A percentile compares a stretch with the other conserved stretches of the same genome.
These are phyloP conservation scores for Diplolepis rosae DNA, from an alignment of 2,888 invertebrate genomes.

Conservation along the genomic window DNA sequence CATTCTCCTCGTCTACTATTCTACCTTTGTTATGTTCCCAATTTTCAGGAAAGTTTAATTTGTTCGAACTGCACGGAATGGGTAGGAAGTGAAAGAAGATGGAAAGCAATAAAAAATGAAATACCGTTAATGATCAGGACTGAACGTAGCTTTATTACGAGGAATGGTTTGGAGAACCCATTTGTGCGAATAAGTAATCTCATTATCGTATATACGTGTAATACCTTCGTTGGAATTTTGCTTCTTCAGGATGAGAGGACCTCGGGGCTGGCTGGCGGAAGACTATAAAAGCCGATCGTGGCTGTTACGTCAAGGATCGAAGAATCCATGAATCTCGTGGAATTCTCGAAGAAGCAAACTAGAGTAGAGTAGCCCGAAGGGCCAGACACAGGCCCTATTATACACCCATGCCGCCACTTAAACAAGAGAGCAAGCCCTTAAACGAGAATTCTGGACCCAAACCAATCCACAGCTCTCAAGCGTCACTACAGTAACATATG, in stretches of 20 bases:
- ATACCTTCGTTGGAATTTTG: constrained; percentile 5
- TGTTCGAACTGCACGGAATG: too few species aligned
- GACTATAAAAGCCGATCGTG: constrained; percentile 37
- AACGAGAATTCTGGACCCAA: constrained; percentile 43
- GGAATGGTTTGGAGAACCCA: background rate
- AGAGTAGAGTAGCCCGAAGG: constrained; percentile 66
- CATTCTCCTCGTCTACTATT: too few species aligned
- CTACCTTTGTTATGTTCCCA: too few species aligned
- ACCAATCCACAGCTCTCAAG: constrained; percentile 41
- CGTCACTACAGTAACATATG: constrained; percentile 34
- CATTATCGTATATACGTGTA: background rate
- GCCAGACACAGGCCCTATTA: constrained; percentile 64
- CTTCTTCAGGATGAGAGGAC: constrained; percentile 10
- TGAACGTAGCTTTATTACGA: constrained; percentile 6
- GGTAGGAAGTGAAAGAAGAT: background rate
- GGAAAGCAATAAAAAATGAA: constrained; percentile 3
- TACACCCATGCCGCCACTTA: constrained; percentile 64
- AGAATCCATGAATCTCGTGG: constrained; percentile 39
- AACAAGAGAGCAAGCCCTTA: constrained; percentile 39
- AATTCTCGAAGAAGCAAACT: constrained; percentile 54
- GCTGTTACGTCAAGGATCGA: constrained; percentile 36
- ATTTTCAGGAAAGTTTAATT: too few species aligned
- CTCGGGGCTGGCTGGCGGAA: constrained; percentile 39
- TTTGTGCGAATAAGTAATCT: constrained; percentile 14
- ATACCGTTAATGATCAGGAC: background rate